Evolutionary conservation across 2,797 vertebrate genomes (phyloP).

Genomic region (Leptodactylus fallax): DNA sequence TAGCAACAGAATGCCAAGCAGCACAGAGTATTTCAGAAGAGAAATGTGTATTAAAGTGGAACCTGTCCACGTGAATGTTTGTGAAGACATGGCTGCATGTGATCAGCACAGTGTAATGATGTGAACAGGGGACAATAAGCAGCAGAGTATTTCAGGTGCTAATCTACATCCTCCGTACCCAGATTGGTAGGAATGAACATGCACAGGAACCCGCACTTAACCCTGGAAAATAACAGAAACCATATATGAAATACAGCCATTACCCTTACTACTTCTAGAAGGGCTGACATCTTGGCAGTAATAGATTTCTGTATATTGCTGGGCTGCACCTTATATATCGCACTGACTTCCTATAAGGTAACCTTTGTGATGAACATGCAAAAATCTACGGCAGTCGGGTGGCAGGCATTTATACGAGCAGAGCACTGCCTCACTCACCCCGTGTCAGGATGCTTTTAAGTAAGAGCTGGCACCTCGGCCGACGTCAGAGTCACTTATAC

Average conservation of each 20-base stretch:
- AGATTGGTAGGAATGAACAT: not conserved
- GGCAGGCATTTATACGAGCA: constrained; percentile 30
- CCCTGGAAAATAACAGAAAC: too few species aligned
- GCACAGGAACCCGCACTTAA: too few species aligned
- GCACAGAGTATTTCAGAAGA: not conserved
- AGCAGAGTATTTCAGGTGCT: constrained; percentile 24
- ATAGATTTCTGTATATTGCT: not conserved
- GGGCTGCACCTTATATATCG: not conserved
- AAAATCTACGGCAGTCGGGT: constrained; percentile 15
- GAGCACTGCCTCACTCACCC: constrained; percentile 55
- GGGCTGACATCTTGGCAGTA: not conserved
- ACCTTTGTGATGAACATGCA: constrained; percentile 42
- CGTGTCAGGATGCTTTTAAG: constrained; percentile 23
- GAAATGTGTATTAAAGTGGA: not conserved
- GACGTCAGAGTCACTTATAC: constrained; percentile 71
- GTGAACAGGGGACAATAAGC: not conserved
- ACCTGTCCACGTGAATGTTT: not conserved
- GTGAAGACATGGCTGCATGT: not conserved
- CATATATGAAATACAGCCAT: not conserved
- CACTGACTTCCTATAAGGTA: not conserved
- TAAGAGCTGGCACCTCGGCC: constrained; percentile 33
- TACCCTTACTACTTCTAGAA: not conserved
- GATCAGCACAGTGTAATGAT: not conserved
- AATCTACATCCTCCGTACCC: not conserved
- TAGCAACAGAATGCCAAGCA: not conserved